These are phyloP conservation scores for Sitophilus oryzae DNA, from an alignment of 1,140 invertebrate genomes.

Conservation along the genomic window DNA sequence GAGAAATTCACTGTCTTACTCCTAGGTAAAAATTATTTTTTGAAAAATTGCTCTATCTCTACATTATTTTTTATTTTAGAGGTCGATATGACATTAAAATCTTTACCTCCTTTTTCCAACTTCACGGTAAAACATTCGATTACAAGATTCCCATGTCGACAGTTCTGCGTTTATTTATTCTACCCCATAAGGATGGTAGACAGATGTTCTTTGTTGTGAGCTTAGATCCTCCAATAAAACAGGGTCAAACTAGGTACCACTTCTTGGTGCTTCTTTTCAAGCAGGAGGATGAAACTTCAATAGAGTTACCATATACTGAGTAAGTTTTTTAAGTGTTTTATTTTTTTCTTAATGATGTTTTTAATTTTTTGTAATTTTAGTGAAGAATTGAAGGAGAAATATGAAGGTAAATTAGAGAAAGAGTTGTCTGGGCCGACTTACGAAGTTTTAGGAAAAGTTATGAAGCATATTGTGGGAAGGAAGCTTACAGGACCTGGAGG, in stretches of 20 bases:
- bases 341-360: background rate
- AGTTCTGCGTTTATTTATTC: constrained; percentile 86
- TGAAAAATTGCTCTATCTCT: constrained; percentile 15
- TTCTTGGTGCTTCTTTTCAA: constrained; percentile 93
- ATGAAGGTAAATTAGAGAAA: constrained; percentile 88
- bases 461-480: constrained; percentile 91
- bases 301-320: constrained; percentile 89
- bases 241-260: constrained; percentile 96
- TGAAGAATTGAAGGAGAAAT: constrained; percentile 88
- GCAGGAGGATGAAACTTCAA: constrained; percentile 89
- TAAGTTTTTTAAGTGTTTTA: constrained; percentile 47
- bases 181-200: constrained; percentile 96
- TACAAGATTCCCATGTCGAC: constrained; percentile 99
- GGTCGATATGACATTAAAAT: constrained; percentile 99
- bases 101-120: constrained; percentile 94
- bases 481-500: constrained; percentile 92
- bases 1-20: constrained; percentile 95
- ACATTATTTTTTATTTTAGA: constrained; percentile 52
- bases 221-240: constrained; percentile 98
- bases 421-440: constrained; percentile 89
- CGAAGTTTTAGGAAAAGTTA: constrained; percentile 92
- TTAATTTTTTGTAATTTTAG: constrained; percentile 45
- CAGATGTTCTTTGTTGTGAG: constrained; percentile 99
- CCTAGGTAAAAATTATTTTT: constrained; percentile 63
- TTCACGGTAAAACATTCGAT: constrained; percentile 99